Evolutionary conservation across 37 sponge, comb jelly and placozoan genomes (phyloP), one percentile per base, ranked within the genome.

Genomic region (Geodia barretti): DNA sequence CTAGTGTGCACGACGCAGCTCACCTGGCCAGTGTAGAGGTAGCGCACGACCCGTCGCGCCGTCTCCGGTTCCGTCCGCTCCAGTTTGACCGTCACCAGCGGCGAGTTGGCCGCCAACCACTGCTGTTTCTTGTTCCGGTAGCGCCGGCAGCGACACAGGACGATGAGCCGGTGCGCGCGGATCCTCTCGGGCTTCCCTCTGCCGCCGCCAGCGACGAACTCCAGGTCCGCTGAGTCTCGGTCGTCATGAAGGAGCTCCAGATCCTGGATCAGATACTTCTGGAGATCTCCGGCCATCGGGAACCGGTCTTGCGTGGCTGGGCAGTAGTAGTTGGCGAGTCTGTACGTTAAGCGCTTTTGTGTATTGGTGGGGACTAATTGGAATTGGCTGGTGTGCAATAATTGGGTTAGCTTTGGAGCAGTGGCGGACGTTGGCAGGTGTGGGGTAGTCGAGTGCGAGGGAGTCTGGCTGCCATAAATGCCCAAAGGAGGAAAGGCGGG

Each of bases 1-100:
- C n/a, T n/a, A n/a, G n/a, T n/a, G n/a, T n/a, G n/a, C n/a, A n/a
- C n/a, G n/a, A n/a, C 37, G 60, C 29, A 11, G 26, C 87, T 61
- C 60, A 94, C 95, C 88, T 87, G 78, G 41, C 88, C 91, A 39
- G 89, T 94, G 89, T 94, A 94, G 5, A 94, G 73, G 68, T 86
- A 94, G 21, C 64, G 59, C 21, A 87, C 62, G 4, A 87, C 89
- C 19, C 38, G 41, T 35, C 72, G 68, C 31, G 90, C 86, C 5
- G 73, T 62, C 2, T 33, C 41, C 11, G 63, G 70, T 25, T 43
- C 63, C 47, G 31, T 60, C 58, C 71, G 68, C 24, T 35, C 63
- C 37, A 88, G 60, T 3, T 62, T 43, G 1, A 82, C 62, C 24
- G 60, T 37, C 25, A 66, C 24, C 62, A 66, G 5, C 2, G 38